These are phyloP conservation scores for Parascotia fuliginaria DNA, from an alignment of 2,888 invertebrate genomes.

Conservation along the genomic window DNA sequence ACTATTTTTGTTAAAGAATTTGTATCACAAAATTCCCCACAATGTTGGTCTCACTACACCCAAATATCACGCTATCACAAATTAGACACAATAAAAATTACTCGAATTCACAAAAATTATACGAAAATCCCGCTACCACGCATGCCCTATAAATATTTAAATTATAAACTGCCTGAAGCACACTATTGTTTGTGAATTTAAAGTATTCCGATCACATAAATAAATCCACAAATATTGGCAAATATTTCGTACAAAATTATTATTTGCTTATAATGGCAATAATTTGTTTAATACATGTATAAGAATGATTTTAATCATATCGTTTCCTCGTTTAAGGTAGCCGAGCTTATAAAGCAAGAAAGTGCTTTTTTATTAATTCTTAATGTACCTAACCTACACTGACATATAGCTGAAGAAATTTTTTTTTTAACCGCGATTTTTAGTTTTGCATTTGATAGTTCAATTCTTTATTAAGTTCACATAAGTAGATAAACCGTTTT, in stretches of 20 bases:
- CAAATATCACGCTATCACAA: slow-evolving; percentile 63
- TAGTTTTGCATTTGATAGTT: too few species aligned
- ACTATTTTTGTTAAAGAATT: too few species aligned
- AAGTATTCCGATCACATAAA: slow-evolving; percentile 30
- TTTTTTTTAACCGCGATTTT: too few species aligned
- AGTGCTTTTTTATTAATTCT: too few species aligned
- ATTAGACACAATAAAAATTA: slow-evolving; percentile 56
- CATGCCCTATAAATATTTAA: slow-evolving; percentile 68
- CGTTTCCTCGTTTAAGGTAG: too few species aligned
- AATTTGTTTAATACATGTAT: slow-evolving; percentile 36
- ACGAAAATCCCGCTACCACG: slow-evolving; percentile 72
- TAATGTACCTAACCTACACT: too few species aligned
- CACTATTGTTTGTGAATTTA: slow-evolving; percentile 38
- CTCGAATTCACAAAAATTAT: slow-evolving; percentile 63
- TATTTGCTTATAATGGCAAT: slow-evolving; percentile 33
- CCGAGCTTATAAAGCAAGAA: too few species aligned
- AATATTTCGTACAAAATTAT: slow-evolving; percentile 32
- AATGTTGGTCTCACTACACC: slow-evolving; percentile 33
- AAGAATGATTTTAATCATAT: too few species aligned
- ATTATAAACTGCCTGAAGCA: slow-evolving; percentile 40
- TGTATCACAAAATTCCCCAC: slow-evolving; percentile 9
- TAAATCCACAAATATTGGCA: too few species aligned
- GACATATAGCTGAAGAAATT: too few species aligned
- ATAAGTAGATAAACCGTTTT: too few species aligned
- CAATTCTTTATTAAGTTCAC: too few species aligned